Evolutionary conservation across 2,797 vertebrate species (phyloP), one percentile per base, ranked within the genome.

Genomic region (Sebastes steindachneri): DNA sequence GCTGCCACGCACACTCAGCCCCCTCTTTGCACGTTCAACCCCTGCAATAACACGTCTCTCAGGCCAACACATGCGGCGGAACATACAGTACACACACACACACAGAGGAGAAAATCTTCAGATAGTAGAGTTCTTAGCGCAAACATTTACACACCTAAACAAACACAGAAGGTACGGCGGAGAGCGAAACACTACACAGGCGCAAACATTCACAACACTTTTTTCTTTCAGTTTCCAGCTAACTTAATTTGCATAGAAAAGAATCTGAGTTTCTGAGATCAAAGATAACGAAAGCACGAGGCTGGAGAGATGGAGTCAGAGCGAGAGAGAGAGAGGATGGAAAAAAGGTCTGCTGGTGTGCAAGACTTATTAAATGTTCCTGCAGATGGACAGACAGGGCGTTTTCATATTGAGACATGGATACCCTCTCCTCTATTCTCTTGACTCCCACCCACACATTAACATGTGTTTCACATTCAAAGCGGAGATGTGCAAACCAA

Each of bases 391-490:
- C 90, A 87, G 92, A 94, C 90, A 80, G 94, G 95, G 95, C 93
- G 94, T 96, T 96, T 95, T 96, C 94, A 93, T 93, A 95, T 93
- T 91, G 86, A 95, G 96, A 96, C 96, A 96, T 92, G 94, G 94
- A 96, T 96, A 96, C 95, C 96, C 95, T 95, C 95, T 95, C 88
- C 90, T 93, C 93, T 94, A 93, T 95, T 94, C 95, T 95, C 94
- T 90, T 90, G 93, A 94, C 94, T 95, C 93, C 94, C 94, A 94
- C 94, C 93, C 95, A 95, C 95, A 96, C 94, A 88, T 93, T 91
- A 91, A 96, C 96, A 96, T 96, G 95, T 96, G 95, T 95, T 96
- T 96, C 93, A 86, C 94, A 96, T 96, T 96, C 93, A 92, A 85
- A 90, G 88, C 64, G 74, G 93, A 94, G 95, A 96, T 96, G 95